phyloP scores from a whole-genome alignment of 2,797 vertebrate species.

The Coluber constrictor region DNA sequence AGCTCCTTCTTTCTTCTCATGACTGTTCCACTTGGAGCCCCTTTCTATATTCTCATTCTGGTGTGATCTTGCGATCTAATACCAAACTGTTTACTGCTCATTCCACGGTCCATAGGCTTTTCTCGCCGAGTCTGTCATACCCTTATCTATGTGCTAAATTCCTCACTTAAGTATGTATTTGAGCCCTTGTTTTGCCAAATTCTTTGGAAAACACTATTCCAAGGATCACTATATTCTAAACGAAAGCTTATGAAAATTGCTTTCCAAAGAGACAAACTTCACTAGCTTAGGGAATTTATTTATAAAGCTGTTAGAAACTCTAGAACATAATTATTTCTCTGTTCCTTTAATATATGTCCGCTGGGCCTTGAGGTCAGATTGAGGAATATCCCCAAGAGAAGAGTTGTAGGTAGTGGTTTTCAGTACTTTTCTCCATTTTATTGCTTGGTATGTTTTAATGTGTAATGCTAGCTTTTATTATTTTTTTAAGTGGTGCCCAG shows the following conservation, averaged over 20 bases:
- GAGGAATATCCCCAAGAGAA: not conserved
- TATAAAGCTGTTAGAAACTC: not conserved
- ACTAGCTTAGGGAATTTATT: not conserved
- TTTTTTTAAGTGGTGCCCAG: not conserved
- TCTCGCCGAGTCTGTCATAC: not conserved
- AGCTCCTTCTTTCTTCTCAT: not conserved
- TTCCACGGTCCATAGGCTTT: not conserved
- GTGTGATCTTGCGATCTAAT: not conserved
- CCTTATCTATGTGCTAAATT: not conserved
- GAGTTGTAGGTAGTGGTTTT: not conserved
- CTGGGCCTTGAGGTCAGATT: not conserved
- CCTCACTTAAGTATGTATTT: constrained; percentile 12
- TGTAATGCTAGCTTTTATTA: not conserved
- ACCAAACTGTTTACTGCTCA: not conserved
- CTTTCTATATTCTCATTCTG: not conserved
- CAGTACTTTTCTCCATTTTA: not conserved
- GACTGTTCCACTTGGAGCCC: not conserved
- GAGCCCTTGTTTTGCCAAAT: constrained; percentile 14
- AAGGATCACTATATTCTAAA: not conserved
- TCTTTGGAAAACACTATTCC: not conserved
- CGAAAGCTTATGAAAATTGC: not conserved
- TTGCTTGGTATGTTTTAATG: not conserved
- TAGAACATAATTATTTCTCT: not conserved
- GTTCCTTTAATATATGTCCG: not conserved
- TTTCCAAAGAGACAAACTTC: not conserved